phyloP scores from a whole-genome alignment of 1,140 invertebrate species.

The Zophobas morio region DNA sequence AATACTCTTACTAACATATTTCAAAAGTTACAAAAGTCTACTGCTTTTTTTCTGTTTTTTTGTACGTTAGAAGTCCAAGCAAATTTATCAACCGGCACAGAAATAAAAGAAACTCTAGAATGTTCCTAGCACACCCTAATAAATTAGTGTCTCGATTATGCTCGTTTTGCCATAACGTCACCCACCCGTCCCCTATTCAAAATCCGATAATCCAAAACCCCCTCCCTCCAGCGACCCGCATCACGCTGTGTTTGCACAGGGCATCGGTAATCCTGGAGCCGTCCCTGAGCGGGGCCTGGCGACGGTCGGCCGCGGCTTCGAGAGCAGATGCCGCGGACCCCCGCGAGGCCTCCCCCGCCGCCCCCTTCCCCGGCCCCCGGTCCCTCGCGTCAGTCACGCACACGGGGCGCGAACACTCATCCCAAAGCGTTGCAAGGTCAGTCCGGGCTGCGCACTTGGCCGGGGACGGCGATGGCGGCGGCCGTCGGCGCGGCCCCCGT shows the following conservation, averaged over 20 bases:
- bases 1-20: too few species aligned
- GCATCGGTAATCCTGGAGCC: conserved; percentile 62
- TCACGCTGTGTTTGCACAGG: conserved; percentile 11
- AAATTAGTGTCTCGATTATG: too few species aligned
- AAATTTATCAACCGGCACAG: too few species aligned
- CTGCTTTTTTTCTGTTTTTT: too few species aligned
- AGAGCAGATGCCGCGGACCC: conserved; percentile 51
- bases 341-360: conserved; percentile 37
- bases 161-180: too few species aligned
- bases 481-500: conserved; percentile 12
- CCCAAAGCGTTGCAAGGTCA: conserved; percentile 51
- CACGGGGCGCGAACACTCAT: conserved; percentile 55
- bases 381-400: conserved; percentile 54
- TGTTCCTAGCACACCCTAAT: too few species aligned
- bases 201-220: too few species aligned
- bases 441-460: conserved; percentile 50
- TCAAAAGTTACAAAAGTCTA: too few species aligned
- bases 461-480: conserved; percentile 20
- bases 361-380: conserved; percentile 12
- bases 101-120: too few species aligned
- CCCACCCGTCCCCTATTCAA: too few species aligned
- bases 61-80: too few species aligned
- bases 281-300: conserved; percentile 52
- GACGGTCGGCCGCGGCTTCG: conserved; percentile 57
- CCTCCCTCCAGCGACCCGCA: too few species aligned